Conservation (phyloP, 2,113 vertebrate species). For the Lycocorax pyrrhopterus region DNA sequence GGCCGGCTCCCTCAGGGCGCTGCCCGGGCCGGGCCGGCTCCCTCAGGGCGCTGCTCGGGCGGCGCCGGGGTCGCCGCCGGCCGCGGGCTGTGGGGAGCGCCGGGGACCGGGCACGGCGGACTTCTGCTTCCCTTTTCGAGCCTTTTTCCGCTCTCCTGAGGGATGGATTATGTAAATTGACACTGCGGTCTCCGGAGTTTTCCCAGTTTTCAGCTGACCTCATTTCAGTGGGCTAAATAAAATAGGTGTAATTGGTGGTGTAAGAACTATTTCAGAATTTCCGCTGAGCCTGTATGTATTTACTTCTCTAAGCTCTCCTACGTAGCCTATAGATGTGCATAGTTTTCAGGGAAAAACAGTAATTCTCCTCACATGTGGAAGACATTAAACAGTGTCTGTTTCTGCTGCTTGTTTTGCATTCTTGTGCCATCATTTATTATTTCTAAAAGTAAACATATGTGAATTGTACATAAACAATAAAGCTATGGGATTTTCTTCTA, state of each 20-base stretch:
- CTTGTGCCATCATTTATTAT: not conserved
- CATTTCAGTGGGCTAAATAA: not conserved
- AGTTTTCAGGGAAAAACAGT: not conserved
- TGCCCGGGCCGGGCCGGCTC: not conserved
- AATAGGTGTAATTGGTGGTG: not conserved
- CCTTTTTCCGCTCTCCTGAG: not conserved
- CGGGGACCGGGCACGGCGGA: accelerated
- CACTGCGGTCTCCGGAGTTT: not conserved
- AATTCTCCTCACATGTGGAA: not conserved
- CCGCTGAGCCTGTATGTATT: not conserved
- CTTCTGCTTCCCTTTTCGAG: not conserved
- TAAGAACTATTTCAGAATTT: not conserved
- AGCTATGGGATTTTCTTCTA: not conserved
- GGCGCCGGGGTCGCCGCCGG: accelerated
- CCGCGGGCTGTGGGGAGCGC: accelerated
- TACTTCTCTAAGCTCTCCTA: not conserved
- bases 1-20: not conserved
- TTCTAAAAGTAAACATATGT: conserved; percentile 7
- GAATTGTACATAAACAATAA: not conserved
- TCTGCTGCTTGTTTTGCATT: not conserved
- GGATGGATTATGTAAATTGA: not conserved
- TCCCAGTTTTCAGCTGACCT: not conserved
- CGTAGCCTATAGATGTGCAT: not conserved
- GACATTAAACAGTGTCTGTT: not conserved
- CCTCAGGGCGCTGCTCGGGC: not conserved